Percentiles rank a stretch among this genome's conserved stretches.
phyloP scores from a whole-genome alignment of 2,113 vertebrate genomes.

The Neotragus moschatus region DNA sequence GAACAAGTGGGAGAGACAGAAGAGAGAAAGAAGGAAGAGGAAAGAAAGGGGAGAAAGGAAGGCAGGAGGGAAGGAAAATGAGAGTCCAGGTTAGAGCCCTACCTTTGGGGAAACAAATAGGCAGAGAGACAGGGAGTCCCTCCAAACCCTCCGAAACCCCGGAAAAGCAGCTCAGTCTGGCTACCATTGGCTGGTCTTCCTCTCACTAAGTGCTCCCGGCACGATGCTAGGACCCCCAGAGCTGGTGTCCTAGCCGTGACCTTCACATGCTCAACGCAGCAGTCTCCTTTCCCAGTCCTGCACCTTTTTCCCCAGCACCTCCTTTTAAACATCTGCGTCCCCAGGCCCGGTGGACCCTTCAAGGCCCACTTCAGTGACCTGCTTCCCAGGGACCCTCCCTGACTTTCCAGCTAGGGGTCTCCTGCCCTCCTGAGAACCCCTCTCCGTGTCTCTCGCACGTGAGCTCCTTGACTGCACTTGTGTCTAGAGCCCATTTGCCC shows the following conservation, averaged over 20 bases:
- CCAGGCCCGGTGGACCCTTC: neutral
- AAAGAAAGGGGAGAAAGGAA: neutral
- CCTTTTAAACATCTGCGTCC: neutral
- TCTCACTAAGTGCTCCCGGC: neutral
- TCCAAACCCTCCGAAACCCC: no score
- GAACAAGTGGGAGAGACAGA: neutral
- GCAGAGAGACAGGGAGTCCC: neutral
- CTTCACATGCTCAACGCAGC: neutral
- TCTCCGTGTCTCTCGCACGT: neutral
- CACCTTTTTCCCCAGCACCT: neutral
- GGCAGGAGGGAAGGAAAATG: neutral
- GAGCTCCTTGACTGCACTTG: neutral
- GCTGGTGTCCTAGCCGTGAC: fast-evolving
- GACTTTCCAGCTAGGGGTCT: neutral
- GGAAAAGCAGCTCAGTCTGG: neutral
- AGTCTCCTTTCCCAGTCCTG: neutral
- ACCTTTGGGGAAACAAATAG: neutral
- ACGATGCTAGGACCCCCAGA: no score
- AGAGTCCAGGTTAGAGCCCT: neutral
- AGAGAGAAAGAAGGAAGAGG: neutral
- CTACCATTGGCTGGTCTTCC: neutral
- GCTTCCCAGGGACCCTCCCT: neutral
- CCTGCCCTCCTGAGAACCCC: neutral
- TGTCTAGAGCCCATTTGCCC: neutral
- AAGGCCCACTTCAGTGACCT: neutral